phyloP scores from a whole-genome alignment of 2,113 vertebrate species.

The Elachura formosa region DNA sequence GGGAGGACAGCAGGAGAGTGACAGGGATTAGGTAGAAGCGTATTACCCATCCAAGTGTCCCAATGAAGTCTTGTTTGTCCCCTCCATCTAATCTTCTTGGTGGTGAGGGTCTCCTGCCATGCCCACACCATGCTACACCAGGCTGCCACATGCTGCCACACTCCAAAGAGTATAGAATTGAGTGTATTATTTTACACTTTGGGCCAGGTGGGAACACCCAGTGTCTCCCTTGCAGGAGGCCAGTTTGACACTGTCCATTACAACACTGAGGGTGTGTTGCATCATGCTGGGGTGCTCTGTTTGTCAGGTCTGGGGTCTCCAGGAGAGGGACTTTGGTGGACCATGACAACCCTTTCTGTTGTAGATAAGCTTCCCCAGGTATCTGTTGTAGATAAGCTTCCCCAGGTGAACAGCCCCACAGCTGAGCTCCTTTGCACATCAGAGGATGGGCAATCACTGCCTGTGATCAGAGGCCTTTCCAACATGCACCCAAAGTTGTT shows the following conservation, averaged over 20 bases:
- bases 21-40: not conserved
- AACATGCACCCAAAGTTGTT: not conserved
- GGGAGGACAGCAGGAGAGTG: not conserved
- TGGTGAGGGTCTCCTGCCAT: not conserved
- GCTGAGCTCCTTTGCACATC: no score
- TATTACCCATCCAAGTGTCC: not conserved
- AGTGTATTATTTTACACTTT: not conserved
- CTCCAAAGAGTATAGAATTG: not conserved
- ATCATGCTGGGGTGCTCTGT: not conserved
- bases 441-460: no score
- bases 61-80: not conserved
- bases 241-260: not conserved
- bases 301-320: no score
- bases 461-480: not conserved
- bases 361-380: no score
- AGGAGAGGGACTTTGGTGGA: not conserved
- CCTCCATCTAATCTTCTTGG: not conserved
- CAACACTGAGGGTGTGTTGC: not conserved
- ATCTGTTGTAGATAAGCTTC: not conserved
- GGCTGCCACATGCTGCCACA: not conserved
- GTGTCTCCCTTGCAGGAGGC: not conserved
- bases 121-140: not conserved
- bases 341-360: not conserved
- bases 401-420: no score
- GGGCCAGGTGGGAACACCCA: not conserved